phyloP scores from a whole-genome alignment of 1,140 invertebrate species.

The Oncopodura yosiiana region DNA sequence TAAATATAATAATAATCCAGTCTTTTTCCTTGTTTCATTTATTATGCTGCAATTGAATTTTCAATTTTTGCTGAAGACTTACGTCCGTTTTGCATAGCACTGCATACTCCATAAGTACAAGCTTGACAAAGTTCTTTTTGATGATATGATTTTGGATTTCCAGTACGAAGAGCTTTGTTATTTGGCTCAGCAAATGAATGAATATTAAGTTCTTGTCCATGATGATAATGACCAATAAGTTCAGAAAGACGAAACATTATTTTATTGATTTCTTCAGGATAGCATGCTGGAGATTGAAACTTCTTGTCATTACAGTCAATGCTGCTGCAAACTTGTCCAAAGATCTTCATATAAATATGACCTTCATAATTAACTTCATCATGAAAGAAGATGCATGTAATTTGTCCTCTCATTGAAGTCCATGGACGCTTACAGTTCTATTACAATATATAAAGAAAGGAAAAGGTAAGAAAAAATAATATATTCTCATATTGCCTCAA shows the following conservation, averaged over 20 bases:
- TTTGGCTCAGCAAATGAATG: background rate
- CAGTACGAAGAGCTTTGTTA: slow-evolving; percentile 11
- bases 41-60: no score
- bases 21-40: no score
- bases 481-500: background rate
- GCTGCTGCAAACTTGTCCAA: slow-evolving; percentile 19
- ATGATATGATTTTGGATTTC: slow-evolving; percentile 19
- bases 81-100: background rate
- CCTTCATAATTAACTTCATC: background rate
- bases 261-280: slow-evolving; percentile 24
- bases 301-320: slow-evolving; percentile 1
- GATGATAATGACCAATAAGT: slow-evolving; percentile 7
- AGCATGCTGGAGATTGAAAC: slow-evolving; percentile 21
- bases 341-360: slow-evolving; percentile 20
- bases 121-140: slow-evolving; percentile 14
- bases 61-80: no score
- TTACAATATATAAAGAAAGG: background rate
- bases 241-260: slow-evolving; percentile 9
- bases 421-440: slow-evolving; percentile 18
- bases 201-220: slow-evolving; percentile 5
- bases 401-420: slow-evolving; percentile 23
- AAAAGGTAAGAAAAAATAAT: background rate
- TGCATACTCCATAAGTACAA: slow-evolving; percentile 18
- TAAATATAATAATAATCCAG: no score
- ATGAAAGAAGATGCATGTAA: slow-evolving; percentile 6